phyloP scores from a whole-genome alignment of 2,888 invertebrate genomes.

The Metopia argyrocephala region DNA sequence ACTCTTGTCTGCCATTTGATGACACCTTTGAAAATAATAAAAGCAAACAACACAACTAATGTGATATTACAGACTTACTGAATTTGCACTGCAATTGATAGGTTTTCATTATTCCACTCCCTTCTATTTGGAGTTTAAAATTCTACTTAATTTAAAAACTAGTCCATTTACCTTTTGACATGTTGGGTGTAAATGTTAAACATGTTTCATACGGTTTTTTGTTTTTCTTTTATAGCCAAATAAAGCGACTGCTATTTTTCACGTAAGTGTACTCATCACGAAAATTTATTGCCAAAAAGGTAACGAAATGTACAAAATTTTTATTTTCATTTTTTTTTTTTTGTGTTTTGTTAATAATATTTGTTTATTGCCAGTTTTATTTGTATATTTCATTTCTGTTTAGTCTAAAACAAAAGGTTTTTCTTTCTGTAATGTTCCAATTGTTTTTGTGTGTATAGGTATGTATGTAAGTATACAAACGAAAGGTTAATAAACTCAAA shows the following conservation, averaged over 20 bases:
- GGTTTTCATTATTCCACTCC: not conserved
- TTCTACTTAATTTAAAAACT: slow-evolving; percentile 9
- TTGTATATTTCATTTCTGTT: not conserved
- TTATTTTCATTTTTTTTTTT: no score
- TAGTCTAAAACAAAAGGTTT: slow-evolving; percentile 39
- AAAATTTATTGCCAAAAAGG: slow-evolving; percentile 47
- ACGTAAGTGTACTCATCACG: no score
- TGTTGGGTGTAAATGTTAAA: slow-evolving; percentile 50
- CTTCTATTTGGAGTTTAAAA: slow-evolving; percentile 6
- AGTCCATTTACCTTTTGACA: slow-evolving; percentile 56
- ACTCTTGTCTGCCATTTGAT: slow-evolving; percentile 23
- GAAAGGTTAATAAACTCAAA: slow-evolving; percentile 47
- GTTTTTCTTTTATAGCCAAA: slow-evolving; percentile 37
- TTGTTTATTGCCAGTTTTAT: slow-evolving; percentile 19
- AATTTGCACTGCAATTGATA: slow-evolving; percentile 16
- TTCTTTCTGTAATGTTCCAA: not conserved
- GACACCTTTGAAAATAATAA: slow-evolving; percentile 49
- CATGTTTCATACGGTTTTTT: slow-evolving; percentile 37
- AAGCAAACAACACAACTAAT: not conserved
- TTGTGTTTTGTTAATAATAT: slow-evolving; percentile 42
- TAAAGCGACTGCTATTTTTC: not conserved
- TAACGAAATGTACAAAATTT: no score
- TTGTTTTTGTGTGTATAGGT: no score
- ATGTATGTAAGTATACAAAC: no score
- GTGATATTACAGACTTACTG: slow-evolving; percentile 23